Evolutionary conservation across 1,140 invertebrate genomes (phyloP), one percentile per base, ranked within the genome.

Genomic region (Melanaphis sacchari): DNA sequence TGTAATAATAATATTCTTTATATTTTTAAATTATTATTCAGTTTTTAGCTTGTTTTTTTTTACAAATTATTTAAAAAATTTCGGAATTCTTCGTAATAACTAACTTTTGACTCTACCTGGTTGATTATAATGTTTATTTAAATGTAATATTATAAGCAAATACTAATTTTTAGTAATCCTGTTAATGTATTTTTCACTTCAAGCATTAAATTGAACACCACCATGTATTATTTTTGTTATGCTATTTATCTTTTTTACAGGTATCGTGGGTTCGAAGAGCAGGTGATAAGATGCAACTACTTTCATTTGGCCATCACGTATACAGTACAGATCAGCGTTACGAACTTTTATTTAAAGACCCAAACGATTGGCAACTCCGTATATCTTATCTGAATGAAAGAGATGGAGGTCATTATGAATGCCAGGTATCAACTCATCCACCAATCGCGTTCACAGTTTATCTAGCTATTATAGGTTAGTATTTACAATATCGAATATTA

Each of bases 321-420:
- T 98, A 98, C 95, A 97, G 97, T 90, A 97, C 96, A n/a, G 97
- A 98, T 94, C 92, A 94, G 22, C 82, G 94, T 36, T 95, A 94
- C 82, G 90, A 94, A 76, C 93, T 94, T 40, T 49, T 46, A 31
- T 94, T 94, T 66, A 93, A 94, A 21, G 93, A 94, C 22, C 94
- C 94, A 4, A 94, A 93, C 84, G 98, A 98, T 95, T 98, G 98
- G 98, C 97, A 97, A 54, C 95, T 98, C 92, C 97, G 98, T 96
- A 97, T 98, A 94, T 97, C 97, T 95, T 97, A 96, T 95, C 97
- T 98, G 49, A 97, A 98, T 94, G 96, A 96, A 94, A 96, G 97
- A 93, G 98, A 98, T 95, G 97, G 97, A 36, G 98, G 98, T 49
- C 95, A 96, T 91, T 98, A 98, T 95, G 97, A 98, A 95, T 98